Evolutionary conservation across 2,888 invertebrate species (phyloP).

Genomic region (Meliscaeva auricollis): DNA sequence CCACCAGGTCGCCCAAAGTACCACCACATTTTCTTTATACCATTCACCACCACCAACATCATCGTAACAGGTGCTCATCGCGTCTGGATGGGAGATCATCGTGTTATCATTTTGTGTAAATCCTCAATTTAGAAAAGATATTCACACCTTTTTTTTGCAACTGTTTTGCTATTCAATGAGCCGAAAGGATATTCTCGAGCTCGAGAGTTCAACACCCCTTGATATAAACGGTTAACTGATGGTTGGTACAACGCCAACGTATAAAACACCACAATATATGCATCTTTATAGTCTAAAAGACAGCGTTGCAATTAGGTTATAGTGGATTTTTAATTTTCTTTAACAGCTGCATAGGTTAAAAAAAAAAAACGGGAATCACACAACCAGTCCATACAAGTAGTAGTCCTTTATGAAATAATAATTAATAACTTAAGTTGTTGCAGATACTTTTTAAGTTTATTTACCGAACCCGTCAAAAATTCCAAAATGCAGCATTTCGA

Average conservation of each 20-base stretch:
- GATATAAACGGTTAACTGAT: not conserved
- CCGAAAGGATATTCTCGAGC: conserved; percentile 49
- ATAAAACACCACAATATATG: conserved; percentile 1
- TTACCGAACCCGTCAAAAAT: too few species aligned
- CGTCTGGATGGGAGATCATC: conserved; percentile 58
- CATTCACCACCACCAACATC: not conserved
- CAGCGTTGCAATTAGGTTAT: not conserved
- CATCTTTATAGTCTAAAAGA: not conserved
- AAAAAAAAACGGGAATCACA: too few species aligned
- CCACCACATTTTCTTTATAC: conserved; percentile 21
- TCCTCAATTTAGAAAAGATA: conserved; percentile 68
- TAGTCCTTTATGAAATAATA: too few species aligned
- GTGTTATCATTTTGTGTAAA: conserved; percentile 67
- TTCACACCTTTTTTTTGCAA: conserved; percentile 67
- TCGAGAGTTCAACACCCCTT: conserved; percentile 58
- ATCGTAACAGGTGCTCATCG: conserved; percentile 62
- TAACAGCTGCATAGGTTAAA: too few species aligned
- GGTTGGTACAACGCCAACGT: not conserved
- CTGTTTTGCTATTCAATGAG: conserved; percentile 73
- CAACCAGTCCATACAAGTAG: too few species aligned
- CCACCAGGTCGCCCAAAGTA: conserved; percentile 22
- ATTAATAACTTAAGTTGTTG: too few species aligned
- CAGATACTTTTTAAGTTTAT: too few species aligned
- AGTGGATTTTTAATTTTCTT: too few species aligned
- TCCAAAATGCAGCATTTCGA: too few species aligned